A percentile compares a stretch with the other conserved stretches of the same genome.
phyloP scores from a whole-genome alignment of 2,888 invertebrate species.

The Anoplius nigerrimus region DNA sequence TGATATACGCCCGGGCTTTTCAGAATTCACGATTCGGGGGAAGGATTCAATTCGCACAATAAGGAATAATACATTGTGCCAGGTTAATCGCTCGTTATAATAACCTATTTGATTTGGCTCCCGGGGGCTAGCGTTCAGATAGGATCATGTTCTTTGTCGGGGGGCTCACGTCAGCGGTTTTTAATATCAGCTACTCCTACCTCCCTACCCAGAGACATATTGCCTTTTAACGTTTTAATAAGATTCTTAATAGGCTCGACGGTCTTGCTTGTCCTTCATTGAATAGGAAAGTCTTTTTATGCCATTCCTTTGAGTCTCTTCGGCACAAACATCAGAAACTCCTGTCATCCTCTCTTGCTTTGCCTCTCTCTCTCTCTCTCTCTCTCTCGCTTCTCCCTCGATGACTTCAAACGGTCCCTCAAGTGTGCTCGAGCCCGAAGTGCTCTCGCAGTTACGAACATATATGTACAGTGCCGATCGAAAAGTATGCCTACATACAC shows the following conservation, averaged over 20 bases:
- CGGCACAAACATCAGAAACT: conserved; percentile 44
- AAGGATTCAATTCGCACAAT: too few species aligned
- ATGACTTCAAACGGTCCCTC: conserved; percentile 56
- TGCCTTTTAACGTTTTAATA: conserved; percentile 31
- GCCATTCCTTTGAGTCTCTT: conserved; percentile 36
- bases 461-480: conserved; percentile 46
- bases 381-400: conserved; percentile 28
- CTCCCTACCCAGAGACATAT: neutral
- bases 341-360: conserved; percentile 8
- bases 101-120: too few species aligned
- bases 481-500: conserved; percentile 38
- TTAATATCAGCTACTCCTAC: neutral
- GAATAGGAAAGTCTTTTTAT: conserved; percentile 27
- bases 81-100: too few species aligned
- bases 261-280: conserved; percentile 30
- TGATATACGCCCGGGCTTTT: too few species aligned
- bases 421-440: conserved; percentile 52
- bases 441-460: conserved; percentile 54
- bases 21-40: too few species aligned
- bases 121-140: too few species aligned
- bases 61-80: too few species aligned
- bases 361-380: conserved; percentile 16
- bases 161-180: conserved; percentile 26
- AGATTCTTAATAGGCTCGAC: conserved; percentile 30
- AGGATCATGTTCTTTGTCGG: conserved; percentile 21